Percentiles rank a stretch among this genome's conserved stretches.
Evolutionary conservation across 2,888 invertebrate species (phyloP).

Genomic region (Xylocampa areola): DNA sequence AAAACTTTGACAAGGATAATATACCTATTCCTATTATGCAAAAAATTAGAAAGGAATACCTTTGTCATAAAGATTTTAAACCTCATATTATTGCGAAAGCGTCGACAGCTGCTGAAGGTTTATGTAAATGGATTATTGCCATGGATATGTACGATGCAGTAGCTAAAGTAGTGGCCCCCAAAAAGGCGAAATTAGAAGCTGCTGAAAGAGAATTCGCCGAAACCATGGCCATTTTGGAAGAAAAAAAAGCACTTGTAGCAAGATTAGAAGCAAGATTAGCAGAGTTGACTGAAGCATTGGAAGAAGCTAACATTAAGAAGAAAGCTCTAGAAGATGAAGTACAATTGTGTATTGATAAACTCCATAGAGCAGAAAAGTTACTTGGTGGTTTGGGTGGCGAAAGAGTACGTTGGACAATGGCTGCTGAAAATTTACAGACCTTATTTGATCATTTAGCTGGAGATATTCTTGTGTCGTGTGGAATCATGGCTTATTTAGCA

Average conservation of each 20-base stretch:
- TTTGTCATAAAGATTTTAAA: constrained; percentile 94
- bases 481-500: constrained; percentile 96
- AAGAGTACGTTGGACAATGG: constrained; percentile 95
- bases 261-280: constrained; percentile 94
- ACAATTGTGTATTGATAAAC: constrained; percentile 94
- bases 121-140: constrained; percentile 97
- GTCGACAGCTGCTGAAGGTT: constrained; percentile 97
- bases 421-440: constrained; percentile 93
- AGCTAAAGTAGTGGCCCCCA: constrained; percentile 95
- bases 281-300: constrained; percentile 92
- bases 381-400: constrained; percentile 97
- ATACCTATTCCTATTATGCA: constrained; percentile 93
- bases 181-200: constrained; percentile 94
- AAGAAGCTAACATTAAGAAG: constrained; percentile 91
- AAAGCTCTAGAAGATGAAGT: constrained; percentile 93
- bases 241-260: constrained; percentile 94
- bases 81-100: constrained; percentile 95
- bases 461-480: constrained; percentile 96
- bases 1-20: constrained; percentile 96
- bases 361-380: constrained; percentile 95
- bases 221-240: constrained; percentile 95
- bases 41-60: constrained; percentile 93
- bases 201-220: constrained; percentile 95
- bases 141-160: constrained; percentile 97
- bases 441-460: constrained; percentile 96